phyloP scores from a whole-genome alignment of 2,113 vertebrate species.

The Acanthochromis polyacanthus region DNA sequence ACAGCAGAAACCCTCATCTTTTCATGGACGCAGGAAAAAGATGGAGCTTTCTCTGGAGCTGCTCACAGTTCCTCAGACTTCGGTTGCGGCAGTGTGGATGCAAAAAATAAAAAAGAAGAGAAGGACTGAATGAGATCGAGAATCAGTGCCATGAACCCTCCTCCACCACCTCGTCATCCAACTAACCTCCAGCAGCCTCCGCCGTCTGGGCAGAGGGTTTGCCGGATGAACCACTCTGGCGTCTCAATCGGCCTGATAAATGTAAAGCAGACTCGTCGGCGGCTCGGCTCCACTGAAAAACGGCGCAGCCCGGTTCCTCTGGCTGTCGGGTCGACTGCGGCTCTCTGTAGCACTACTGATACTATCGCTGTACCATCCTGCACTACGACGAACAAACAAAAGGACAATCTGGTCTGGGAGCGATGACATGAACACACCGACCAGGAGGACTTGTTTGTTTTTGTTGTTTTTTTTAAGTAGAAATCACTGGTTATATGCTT shows the following conservation, averaged over 20 bases:
- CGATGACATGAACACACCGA: constrained; percentile 16
- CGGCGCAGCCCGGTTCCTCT: constrained; percentile 43
- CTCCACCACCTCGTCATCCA: constrained; percentile 3
- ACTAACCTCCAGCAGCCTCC: constrained; percentile 7
- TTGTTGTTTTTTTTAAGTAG: neutral
- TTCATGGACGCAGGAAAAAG: constrained; percentile 32
- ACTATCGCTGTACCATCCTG: constrained; percentile 54
- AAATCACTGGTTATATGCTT: constrained; percentile 62
- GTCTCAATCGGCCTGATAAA: constrained; percentile 36
- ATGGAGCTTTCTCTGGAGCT: constrained; percentile 12
- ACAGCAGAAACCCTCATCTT: constrained; percentile 26
- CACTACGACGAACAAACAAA: constrained; percentile 50
- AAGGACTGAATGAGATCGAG: constrained; percentile 20
- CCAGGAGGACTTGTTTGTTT: constrained; percentile 22
- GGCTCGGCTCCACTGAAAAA: constrained; percentile 33
- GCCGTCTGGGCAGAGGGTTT: neutral
- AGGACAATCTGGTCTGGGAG: constrained; percentile 55
- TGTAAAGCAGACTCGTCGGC: constrained; percentile 22
- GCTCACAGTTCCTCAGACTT: constrained; percentile 3
- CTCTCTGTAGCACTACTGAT: constrained; percentile 69
- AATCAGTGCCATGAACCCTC: constrained; percentile 62
- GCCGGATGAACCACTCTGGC: constrained; percentile 22
- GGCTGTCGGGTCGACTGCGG: constrained; percentile 21
- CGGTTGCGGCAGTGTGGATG: neutral
- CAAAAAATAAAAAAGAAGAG: constrained; percentile 23